Percentiles rank a stretch among this genome's conserved stretches.
These are phyloP conservation scores for Apogon hyalosoma DNA, from an alignment of 2,797 vertebrate genomes.

Conservation along the genomic window DNA sequence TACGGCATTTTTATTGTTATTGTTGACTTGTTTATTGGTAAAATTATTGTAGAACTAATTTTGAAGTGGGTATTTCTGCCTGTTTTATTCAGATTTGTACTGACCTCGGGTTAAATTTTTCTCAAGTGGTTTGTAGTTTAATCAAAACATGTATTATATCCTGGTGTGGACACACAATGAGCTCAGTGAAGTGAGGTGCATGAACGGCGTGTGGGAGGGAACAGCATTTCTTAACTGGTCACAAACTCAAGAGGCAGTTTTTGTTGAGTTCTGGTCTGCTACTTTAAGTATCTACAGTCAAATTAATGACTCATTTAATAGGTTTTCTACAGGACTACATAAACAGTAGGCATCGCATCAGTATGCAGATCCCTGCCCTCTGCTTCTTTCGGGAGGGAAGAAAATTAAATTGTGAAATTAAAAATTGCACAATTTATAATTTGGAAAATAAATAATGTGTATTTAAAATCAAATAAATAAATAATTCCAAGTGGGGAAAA, in stretches of 20 bases:
- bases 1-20: not conserved
- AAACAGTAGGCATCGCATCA: not conserved
- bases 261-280: slow-evolving; percentile 8
- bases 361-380: slow-evolving; percentile 5
- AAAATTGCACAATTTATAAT: not conserved
- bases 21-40: not conserved
- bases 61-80: not conserved
- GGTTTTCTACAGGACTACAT: slow-evolving; percentile 6
- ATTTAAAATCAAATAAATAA: too few species aligned
- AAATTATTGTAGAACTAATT: not conserved
- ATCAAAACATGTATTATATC: slow-evolving; percentile 4
- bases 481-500: too few species aligned
- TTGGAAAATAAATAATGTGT: too few species aligned
- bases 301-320: slow-evolving; percentile 21
- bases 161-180: not conserved
- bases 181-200: not conserved
- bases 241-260: not conserved
- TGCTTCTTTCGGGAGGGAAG: not conserved
- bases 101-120: not conserved
- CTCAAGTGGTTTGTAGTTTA: slow-evolving; percentile 3
- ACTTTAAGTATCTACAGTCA: not conserved
- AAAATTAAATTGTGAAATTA: not conserved
- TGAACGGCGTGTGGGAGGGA: not conserved
- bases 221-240: not conserved
- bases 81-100: not conserved